Conservation (phyloP, 2,797 vertebrate genomes). For the Anguilla megastoma region DNA sequence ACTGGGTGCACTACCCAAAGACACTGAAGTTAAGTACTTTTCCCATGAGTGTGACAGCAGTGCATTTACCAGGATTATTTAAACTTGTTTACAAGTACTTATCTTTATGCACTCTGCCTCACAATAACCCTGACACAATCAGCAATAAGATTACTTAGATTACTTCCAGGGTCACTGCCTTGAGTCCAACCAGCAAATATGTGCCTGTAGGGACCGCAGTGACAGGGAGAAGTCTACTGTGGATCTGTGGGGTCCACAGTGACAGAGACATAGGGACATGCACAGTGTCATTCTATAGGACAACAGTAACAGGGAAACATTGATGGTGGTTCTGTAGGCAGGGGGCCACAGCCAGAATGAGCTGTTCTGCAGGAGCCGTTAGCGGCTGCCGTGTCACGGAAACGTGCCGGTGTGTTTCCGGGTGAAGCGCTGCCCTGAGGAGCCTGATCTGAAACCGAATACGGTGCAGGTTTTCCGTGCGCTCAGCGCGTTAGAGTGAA, state of each 20-base stretch:
- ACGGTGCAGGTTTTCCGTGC: background rate
- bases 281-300: background rate
- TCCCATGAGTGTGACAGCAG: background rate
- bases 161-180: background rate
- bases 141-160: background rate
- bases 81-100: background rate
- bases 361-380: background rate
- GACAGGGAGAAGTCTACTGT: background rate
- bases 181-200: background rate
- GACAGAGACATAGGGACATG: background rate
- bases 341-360: background rate
- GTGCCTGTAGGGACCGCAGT: background rate
- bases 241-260: background rate
- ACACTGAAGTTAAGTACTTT: background rate
- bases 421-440: background rate
- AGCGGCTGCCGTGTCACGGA: background rate
- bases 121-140: background rate
- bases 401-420: background rate
- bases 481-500: slow-evolving; percentile 45
- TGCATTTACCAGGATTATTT: background rate
- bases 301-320: background rate
- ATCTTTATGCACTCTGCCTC: background rate
- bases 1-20: background rate
- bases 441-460: background rate
- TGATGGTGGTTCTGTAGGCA: background rate